Evolutionary conservation across 2,888 invertebrate genomes (phyloP).

Genomic region (Marasmarcha lunaedactyla): DNA sequence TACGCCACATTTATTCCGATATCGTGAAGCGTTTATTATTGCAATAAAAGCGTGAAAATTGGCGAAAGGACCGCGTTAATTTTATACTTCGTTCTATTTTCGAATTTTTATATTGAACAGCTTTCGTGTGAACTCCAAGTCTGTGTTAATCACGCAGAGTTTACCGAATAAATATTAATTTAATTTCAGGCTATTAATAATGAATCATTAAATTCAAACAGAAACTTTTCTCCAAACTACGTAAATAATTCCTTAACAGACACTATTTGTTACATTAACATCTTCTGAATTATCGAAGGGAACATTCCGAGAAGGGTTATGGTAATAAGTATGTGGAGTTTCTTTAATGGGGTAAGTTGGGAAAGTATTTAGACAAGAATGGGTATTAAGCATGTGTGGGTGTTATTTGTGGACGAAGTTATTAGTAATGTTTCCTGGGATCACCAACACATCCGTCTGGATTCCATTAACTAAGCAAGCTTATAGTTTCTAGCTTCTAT

Average conservation of each 20-base stretch:
- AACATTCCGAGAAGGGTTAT: constrained; percentile 37
- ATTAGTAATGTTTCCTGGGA: constrained; percentile 46
- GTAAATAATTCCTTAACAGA: constrained; percentile 2
- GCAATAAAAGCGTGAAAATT: not conserved
- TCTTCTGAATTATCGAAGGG: constrained; percentile 27
- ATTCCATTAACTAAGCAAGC: constrained; percentile 40
- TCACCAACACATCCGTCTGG: constrained; percentile 37
- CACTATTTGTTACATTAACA: constrained; percentile 11
- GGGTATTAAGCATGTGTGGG: constrained; percentile 61
- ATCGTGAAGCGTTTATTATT: not conserved
- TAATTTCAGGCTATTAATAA: not conserved
- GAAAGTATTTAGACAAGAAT: constrained; percentile 54
- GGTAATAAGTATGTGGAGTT: constrained; percentile 52
- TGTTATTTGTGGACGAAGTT: constrained; percentile 61
- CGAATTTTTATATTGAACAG: constrained; percentile 57
- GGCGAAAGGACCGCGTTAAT: constrained; percentile 29
- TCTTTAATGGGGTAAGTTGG: constrained; percentile 56
- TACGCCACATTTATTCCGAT: constrained; percentile 6
- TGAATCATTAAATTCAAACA: not conserved
- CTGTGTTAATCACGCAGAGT: constrained; percentile 38
- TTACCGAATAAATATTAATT: not conserved
- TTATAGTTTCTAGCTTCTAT: too few relatives aligned
- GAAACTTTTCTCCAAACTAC: not conserved
- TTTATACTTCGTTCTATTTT: constrained; percentile 42
- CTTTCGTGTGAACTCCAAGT: too few relatives aligned